A percentile compares a stretch with the other conserved stretches of the same genome.
Evolutionary conservation across 2,888 invertebrate species (phyloP).

Genomic region (Scelioninae gen. 2): DNA sequence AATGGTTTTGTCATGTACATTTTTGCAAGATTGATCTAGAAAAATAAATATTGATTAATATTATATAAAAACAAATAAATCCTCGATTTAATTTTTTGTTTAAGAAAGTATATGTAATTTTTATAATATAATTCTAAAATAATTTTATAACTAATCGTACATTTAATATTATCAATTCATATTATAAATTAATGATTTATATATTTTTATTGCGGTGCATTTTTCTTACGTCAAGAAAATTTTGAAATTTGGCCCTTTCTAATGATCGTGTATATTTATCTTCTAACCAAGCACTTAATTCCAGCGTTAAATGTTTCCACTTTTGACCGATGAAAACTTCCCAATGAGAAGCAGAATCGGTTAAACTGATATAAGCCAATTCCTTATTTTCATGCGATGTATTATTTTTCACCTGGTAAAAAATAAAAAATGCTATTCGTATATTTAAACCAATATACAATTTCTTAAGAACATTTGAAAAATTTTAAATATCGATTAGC

Average conservation of each 20-base stretch:
- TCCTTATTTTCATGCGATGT: constrained; percentile 75
- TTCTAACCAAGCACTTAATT: constrained; percentile 88
- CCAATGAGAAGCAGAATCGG: constrained; percentile 86
- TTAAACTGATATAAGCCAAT: constrained; percentile 81
- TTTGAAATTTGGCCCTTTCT: constrained; percentile 85
- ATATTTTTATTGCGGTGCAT: neutral
- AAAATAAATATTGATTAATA: constrained; percentile 24
- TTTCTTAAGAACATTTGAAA: too few relatives aligned
- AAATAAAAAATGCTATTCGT: too few relatives aligned
- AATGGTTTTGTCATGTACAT: constrained; percentile 93
- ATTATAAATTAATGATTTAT: neutral
- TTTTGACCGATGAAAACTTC: constrained; percentile 87
- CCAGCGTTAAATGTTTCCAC: constrained; percentile 87
- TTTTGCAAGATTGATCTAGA: constrained; percentile 85
- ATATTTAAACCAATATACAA: too few relatives aligned
- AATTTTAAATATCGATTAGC: too few relatives aligned
- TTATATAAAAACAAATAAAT: neutral
- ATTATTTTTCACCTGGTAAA: constrained; percentile 17
- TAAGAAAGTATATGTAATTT: too few relatives aligned
- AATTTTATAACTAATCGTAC: neutral
- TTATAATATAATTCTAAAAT: too few relatives aligned
- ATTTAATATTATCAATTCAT: neutral
- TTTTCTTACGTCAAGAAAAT: constrained; percentile 81
- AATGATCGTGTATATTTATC: constrained; percentile 84
- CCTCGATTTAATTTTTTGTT: too few relatives aligned